Percentiles rank a stretch among this genome's conserved stretches.
Conservation (phyloP, 2,797 vertebrate genomes). For the Balearica regulorum region DNA sequence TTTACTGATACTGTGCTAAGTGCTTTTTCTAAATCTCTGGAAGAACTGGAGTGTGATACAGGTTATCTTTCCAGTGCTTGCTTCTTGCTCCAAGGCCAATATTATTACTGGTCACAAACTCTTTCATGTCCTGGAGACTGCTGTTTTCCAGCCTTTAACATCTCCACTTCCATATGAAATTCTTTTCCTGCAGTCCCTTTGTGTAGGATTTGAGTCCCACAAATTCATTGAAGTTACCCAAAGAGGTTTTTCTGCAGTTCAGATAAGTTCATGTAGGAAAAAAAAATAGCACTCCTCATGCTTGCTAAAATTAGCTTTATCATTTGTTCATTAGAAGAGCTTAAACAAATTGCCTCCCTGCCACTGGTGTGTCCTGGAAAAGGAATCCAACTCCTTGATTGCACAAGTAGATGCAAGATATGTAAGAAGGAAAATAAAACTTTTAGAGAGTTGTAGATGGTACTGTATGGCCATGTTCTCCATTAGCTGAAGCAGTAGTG, state of each 20-base stretch:
- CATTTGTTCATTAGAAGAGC: background rate
- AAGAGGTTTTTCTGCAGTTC: background rate
- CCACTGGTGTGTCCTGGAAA: fast-evolving
- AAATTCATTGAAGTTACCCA: background rate
- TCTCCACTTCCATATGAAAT: background rate
- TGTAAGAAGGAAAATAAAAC: background rate
- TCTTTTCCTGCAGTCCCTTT: background rate
- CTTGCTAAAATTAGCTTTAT: background rate
- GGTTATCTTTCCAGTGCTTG: background rate
- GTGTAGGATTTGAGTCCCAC: background rate
- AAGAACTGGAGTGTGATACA: background rate
- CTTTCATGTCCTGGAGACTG: background rate
- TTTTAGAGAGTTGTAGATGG: background rate
- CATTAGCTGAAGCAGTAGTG: background rate
- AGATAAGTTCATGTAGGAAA: background rate
- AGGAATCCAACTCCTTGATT: background rate
- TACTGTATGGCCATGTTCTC: background rate
- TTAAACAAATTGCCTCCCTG: background rate
- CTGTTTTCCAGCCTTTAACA: background rate
- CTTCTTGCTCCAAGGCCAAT: background rate
- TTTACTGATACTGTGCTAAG: background rate
- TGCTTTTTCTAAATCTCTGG: background rate
- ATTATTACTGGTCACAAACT: background rate
- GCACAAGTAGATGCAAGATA: background rate
- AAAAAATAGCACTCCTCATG: background rate